Base-by-base conservation (phyloP, 2,888 invertebrate genomes). In the Empis stercorea region DNA sequence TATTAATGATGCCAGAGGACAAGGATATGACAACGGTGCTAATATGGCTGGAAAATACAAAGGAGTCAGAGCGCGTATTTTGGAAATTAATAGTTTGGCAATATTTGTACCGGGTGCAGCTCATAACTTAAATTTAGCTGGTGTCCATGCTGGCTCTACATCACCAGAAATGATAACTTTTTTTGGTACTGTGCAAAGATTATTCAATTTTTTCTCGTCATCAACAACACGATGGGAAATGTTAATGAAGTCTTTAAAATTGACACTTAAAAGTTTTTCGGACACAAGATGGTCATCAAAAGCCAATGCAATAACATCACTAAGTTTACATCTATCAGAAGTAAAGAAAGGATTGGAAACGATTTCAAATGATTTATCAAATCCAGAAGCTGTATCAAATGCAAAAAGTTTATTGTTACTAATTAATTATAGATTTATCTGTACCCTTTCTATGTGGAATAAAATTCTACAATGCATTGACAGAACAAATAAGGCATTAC, bases 101-200 rank as follows among this genome's bases (percentile, higher is more conserved):
- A 27, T 27, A 13, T 27, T 27, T 40, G 40, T 40, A 23, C 40
- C 40, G 27, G 27, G 40, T 27, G 23, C 40, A 23, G 40, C 40
- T 27, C 40, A 40, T 10, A n/a, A 13, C n/a, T 27, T 40, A 23
- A 40, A 40, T 40, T 40, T 40, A 23, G 40, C 27, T 27, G 23
- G 23, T 14, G 37, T 40, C 17, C 20, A 39, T 6, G 39, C 39
- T 20, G 13, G 7, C n/a, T 20, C 20, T 39, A 39, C 13, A 39
- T 13, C 20, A 20, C 17, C 39, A 20, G 20, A 11, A 39, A 39
- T 40, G 13, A 27, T 40, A 2, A 27, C 23, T n/a, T 10, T n/a
- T 40, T 40, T 40, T 40, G 23, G 40, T 27, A 40, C 27, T 40
- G 23, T 40, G 40, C 40, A 40, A 40, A 23, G 40, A 40, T 40